Evolutionary conservation across 2,888 invertebrate species (phyloP).

Genomic region (Yponomeuta malinellus): DNA sequence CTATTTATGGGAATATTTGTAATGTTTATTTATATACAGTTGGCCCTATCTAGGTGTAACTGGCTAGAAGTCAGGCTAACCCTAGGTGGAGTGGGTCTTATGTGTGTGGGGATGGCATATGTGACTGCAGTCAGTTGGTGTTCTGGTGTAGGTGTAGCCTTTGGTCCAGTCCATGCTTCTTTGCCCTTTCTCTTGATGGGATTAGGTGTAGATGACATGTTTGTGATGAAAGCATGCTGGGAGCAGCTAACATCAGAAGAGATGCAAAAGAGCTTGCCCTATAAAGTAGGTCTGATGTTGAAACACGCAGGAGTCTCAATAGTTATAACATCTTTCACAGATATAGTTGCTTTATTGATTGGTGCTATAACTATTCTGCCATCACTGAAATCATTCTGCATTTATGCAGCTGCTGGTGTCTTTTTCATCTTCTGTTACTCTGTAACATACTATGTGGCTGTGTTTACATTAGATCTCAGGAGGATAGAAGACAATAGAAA

Average conservation of each 20-base stretch:
- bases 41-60: conserved; percentile 84
- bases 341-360: conserved; percentile 86
- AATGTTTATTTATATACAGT: conserved; percentile 84
- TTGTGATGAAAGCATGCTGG: conserved; percentile 89
- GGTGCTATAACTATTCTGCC: conserved; percentile 88
- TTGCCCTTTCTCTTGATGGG: conserved; percentile 89
- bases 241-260: conserved; percentile 76
- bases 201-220: conserved; percentile 89
- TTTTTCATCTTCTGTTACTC: conserved; percentile 84
- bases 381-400: conserved; percentile 87
- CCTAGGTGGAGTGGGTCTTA: conserved; percentile 80
- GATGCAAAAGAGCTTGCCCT: conserved; percentile 71
- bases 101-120: conserved; percentile 84
- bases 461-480: conserved; percentile 82
- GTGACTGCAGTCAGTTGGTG: conserved; percentile 82
- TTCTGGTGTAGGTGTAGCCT: conserved; percentile 81
- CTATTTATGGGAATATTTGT: conserved; percentile 79
- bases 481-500: conserved; percentile 79
- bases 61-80: conserved; percentile 82
- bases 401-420: conserved; percentile 86
- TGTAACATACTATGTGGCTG: conserved; percentile 88
- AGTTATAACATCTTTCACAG: conserved; percentile 88
- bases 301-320: conserved; percentile 90
- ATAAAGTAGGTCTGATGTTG: conserved; percentile 81
- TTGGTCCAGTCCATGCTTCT: conserved; percentile 88